Conservation (phyloP, 1,140 invertebrate genomes). For the Steinernema khuongi region DNA sequence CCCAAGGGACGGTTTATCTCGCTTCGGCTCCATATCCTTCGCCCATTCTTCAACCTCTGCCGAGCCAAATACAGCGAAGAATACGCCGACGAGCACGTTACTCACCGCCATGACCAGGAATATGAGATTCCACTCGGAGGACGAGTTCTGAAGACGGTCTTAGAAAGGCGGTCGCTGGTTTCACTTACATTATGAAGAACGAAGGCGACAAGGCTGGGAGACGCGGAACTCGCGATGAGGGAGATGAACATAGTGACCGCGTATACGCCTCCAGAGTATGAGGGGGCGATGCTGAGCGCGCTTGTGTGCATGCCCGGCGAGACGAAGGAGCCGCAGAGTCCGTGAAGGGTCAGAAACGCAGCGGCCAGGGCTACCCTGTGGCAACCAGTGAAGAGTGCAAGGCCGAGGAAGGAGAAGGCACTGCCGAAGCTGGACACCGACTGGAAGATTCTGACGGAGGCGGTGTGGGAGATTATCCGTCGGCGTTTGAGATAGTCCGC, state of each 20-base stretch:
- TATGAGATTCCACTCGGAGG: background rate
- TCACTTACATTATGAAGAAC: background rate
- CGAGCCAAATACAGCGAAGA: background rate
- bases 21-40: no score
- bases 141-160: background rate
- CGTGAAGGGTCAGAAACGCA: background rate
- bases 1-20: no score
- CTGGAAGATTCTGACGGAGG: background rate
- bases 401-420: background rate
- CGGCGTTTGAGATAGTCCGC: background rate
- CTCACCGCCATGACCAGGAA: background rate
- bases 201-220: background rate
- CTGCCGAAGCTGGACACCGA: background rate
- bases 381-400: background rate
- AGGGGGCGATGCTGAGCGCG: background rate
- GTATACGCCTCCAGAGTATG: background rate
- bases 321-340: background rate
- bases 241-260: background rate
- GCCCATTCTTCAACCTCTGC: background rate
- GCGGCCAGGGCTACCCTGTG: background rate
- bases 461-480: background rate
- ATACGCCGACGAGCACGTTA: background rate
- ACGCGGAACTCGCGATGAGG: background rate
- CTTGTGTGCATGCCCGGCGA: background rate
- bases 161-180: background rate